Base-by-base conservation (phyloP, 1,140 invertebrate species). In the Asbolus verrucosus region DNA sequence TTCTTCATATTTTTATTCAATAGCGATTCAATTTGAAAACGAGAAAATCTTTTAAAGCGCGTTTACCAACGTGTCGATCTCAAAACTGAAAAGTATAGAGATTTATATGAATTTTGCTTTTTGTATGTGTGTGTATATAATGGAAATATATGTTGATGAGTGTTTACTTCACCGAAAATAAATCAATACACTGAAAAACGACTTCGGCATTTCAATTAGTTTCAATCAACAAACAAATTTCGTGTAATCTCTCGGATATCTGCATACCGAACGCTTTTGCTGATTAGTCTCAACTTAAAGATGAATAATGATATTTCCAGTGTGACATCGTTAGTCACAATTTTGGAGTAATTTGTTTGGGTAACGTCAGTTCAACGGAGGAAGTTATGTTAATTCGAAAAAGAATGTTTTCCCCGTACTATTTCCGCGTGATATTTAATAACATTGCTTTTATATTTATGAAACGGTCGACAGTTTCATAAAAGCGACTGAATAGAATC, bases 381-480 rank as follows among this genome's bases (percentile, higher is more conserved):
- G 46, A 27, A 30, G 46, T 54, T 54, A 54, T 54, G 46, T 54
- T 54, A 54, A 54, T 54, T 54, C 46, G 6, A 0, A 13, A 54
- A 54, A 27, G 21, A 54, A 50, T 8, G 46, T 11, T 54, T 27
- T 54, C 21, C 41, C 8, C 8, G 24, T 27, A 27, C 8, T 30
- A 46, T 18, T 46, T 46, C 41, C 41, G 41, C 9, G 46, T 14
- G 9, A 54, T 30, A 54, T 54, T 54, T 54, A 54, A 54, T 54
- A 54, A 54, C 46, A 27, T 54, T 27, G 46, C 46, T 54, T 54
- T 54, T 54, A 54, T 54, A 54, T 54, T 54, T 54, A 54, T 54
- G 46, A 54, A 54, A 54, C 46, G 46, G 46, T 54, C 46, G 46
- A 54, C 46, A 54, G 46, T 54, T 14, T 54, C 46, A 54, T 54